phyloP scores from a whole-genome alignment of 2,888 invertebrate species.

The Caradrina clavipalpis region DNA sequence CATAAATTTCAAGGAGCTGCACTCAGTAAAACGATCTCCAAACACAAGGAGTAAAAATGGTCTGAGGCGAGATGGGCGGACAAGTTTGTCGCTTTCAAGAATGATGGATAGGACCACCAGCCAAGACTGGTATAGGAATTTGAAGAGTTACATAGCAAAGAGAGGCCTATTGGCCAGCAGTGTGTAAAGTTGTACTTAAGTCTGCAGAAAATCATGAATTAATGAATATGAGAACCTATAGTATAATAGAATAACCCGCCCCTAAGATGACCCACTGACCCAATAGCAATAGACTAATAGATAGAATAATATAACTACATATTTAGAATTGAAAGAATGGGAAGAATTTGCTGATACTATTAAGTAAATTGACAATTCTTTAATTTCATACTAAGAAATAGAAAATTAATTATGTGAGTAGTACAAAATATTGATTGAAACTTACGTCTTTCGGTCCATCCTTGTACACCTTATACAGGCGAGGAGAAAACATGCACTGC shows the following conservation, averaged over 20 bases:
- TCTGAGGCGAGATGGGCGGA: not conserved
- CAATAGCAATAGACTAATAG: too few relatives aligned
- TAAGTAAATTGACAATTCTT: not conserved
- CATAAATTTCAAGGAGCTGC: too few relatives aligned
- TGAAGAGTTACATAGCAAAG: not conserved
- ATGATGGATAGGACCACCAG: not conserved
- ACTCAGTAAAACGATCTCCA: too few relatives aligned
- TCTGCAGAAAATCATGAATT: not conserved
- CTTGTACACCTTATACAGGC: conserved; percentile 93
- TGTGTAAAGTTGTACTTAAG: not conserved
- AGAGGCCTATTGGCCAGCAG: too few relatives aligned
- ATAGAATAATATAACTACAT: not conserved
- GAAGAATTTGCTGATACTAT: too few relatives aligned
- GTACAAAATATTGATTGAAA: conserved; percentile 6
- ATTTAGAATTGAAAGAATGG: conserved; percentile 1
- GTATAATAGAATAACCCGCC: too few relatives aligned
- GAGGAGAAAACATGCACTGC: conserved; percentile 93
- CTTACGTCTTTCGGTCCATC: conserved; percentile 78
- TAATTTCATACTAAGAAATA: not conserved
- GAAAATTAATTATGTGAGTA: not conserved
- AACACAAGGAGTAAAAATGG: not conserved
- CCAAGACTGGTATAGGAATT: not conserved
- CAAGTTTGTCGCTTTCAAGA: not conserved
- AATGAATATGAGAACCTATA: too few relatives aligned
- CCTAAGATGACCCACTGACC: too few relatives aligned